These are phyloP conservation scores for Cyanoderma ruficeps DNA, from an alignment of 2,113 vertebrate genomes.

Conservation along the genomic window DNA sequence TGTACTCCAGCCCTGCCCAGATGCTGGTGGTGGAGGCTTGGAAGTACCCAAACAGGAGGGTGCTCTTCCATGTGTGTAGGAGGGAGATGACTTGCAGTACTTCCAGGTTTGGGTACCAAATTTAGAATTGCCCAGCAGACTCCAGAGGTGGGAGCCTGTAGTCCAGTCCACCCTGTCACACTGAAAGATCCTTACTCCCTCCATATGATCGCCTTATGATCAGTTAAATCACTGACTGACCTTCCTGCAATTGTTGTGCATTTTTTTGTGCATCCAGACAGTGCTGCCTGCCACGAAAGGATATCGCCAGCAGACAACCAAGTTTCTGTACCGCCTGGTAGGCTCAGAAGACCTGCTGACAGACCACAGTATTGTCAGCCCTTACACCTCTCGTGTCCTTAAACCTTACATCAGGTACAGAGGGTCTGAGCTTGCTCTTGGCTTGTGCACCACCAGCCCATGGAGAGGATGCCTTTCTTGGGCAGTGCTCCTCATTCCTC, in stretches of 20 bases:
- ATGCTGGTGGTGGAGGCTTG: background rate
- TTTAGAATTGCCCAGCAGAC: background rate
- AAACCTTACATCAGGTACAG: conserved; percentile 93
- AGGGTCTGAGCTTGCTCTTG: background rate
- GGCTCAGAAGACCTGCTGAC: conserved; percentile 82
- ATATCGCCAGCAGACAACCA: conserved; percentile 75
- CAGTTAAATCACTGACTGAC: background rate
- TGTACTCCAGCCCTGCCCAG: background rate
- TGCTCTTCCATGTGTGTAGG: background rate
- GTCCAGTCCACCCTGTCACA: background rate
- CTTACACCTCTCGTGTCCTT: conserved; percentile 91
- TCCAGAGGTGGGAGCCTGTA: background rate
- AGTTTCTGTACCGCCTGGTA: conserved; percentile 90
- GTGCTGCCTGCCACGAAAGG: conserved; percentile 76
- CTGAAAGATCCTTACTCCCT: background rate
- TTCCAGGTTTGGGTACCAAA: background rate
- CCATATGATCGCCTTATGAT: background rate
- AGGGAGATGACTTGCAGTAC: background rate
- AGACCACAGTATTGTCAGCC: conserved; percentile 90
- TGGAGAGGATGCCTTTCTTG: background rate
- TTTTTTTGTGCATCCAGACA: conserved; percentile 70
- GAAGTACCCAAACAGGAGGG: background rate
- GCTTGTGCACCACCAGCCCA: background rate
- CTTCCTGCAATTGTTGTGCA: background rate
- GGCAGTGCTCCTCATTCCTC: background rate